Base-by-base conservation (phyloP, 2,797 vertebrate species). In the Trachops cirrhosus region DNA sequence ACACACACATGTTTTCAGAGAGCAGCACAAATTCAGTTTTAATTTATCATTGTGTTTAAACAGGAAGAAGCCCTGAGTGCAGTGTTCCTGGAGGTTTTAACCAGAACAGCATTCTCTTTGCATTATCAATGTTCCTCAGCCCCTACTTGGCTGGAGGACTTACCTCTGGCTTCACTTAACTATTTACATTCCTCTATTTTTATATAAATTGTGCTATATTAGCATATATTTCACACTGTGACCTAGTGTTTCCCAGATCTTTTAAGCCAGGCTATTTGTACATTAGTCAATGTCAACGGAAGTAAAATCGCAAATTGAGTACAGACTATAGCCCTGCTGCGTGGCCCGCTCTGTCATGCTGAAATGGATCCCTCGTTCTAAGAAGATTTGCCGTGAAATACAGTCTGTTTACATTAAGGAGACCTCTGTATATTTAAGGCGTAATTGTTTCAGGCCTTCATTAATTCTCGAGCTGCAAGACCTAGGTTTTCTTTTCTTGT, bases 121-220 rank as follows among this genome's bases (percentile, higher is more conserved):
- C 97, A 90, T 97, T 96, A 95, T 97, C 97, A 95, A 48, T 97
- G 97, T 97, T 96, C 93, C 97, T 98, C 96, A 97, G 97, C 97
- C 96, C 80, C 5, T 1, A 46, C 86, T 97, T 96, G 97, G 98
- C 97, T 91, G 46, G 88, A 97, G 91, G 86, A 95, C 57, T 97
- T 93, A 92, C 88, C 95, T 96, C 97, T 96, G 97, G 97, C 97
- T 98, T 98, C 96, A 8, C 95, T 97, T 96, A 98, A 98, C 98
- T 98, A 98, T 98, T 98, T 98, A 98, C 98, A 98, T 98, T 98
- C 97, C 96, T 94, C 64, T 37, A 32, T 93, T 98, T 98, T 97
- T 97, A 95, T 98, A 98, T 98, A 98, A 98, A 98, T 98, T 97
- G 97, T 98, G 97, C 97, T 97, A 91, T 97, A 98, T 98, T 98